A percentile compares a stretch with the other conserved stretches of the same genome.
Conservation (phyloP, 2,888 invertebrate species). For the Mythimna pallens region DNA sequence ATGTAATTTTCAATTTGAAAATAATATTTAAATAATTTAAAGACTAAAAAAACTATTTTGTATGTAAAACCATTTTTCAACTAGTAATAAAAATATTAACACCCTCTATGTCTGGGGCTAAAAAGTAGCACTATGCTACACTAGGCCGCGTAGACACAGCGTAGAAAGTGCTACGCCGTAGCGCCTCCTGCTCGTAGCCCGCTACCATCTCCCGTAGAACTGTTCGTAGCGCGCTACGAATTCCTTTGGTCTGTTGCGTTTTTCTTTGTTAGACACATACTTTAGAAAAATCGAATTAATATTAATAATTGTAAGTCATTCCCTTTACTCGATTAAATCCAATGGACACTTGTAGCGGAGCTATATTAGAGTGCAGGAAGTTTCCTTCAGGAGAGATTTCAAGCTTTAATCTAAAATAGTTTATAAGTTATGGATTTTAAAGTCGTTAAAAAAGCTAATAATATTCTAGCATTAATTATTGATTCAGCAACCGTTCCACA, state of each 20-base stretch:
- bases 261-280: too few relatives aligned
- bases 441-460: not conserved
- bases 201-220: conserved; percentile 41
- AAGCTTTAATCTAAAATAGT: not conserved
- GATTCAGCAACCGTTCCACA: not conserved
- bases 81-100: not conserved
- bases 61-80: not conserved
- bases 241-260: not conserved
- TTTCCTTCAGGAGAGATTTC: too few relatives aligned
- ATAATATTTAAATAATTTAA: too few relatives aligned
- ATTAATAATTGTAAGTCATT: not conserved
- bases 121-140: conserved; percentile 22
- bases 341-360: too few relatives aligned
- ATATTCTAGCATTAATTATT: conserved; percentile 8
- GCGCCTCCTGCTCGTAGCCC: conserved; percentile 63
- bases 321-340: too few relatives aligned
- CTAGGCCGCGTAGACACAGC: conserved; percentile 46
- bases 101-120: not conserved
- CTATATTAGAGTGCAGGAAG: too few relatives aligned
- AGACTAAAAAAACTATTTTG: not conserved
- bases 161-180: conserved; percentile 72
- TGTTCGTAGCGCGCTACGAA: conserved; percentile 50
- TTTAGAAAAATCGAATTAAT: not conserved
- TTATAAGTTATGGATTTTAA: not conserved
- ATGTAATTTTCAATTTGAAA: too few relatives aligned